These are phyloP conservation scores for Torymus auratus DNA, from an alignment of 2,888 invertebrate species.

Conservation along the genomic window DNA sequence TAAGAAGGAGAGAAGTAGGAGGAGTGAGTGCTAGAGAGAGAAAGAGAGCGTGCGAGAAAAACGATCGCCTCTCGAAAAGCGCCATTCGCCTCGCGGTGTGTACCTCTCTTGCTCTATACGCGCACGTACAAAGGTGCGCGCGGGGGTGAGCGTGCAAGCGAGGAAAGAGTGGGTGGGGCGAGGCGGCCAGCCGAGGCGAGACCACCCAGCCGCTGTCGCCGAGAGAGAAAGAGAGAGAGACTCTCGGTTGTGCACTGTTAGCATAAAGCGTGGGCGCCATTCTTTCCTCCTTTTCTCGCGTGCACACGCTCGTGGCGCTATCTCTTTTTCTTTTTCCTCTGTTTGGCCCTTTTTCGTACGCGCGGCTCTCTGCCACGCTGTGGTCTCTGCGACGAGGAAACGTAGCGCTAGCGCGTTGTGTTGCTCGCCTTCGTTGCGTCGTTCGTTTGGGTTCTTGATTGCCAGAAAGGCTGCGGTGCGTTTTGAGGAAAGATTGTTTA, in stretches of 20 bases:
- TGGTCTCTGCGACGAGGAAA: too few relatives aligned
- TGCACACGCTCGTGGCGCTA: constrained; percentile 34
- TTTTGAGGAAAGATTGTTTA: too few relatives aligned
- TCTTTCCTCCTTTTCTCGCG: constrained; percentile 66
- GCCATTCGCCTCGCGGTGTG: constrained; percentile 39
- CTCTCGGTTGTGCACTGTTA: constrained; percentile 54
- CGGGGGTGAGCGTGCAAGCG: constrained; percentile 65
- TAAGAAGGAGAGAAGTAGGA: constrained; percentile 6
- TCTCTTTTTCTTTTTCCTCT: constrained; percentile 15
- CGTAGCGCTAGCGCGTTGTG: not conserved
- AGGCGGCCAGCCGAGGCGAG: constrained; percentile 64
- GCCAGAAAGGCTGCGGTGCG: too few relatives aligned
- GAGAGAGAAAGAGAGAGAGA: constrained; percentile 66
- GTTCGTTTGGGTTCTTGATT: too few relatives aligned
- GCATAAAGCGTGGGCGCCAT: constrained; percentile 76
- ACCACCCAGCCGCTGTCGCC: constrained; percentile 76
- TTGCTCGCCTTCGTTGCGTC: not conserved
- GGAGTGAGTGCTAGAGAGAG: not conserved
- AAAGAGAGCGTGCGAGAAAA: constrained; percentile 21
- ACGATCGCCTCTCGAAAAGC: constrained; percentile 49
- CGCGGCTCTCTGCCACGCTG: not conserved
- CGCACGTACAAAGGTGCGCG: constrained; percentile 66
- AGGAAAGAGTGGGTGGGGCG: constrained; percentile 72
- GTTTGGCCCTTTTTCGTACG: not conserved
- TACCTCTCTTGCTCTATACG: constrained; percentile 38